Conservation (phyloP, 2,113 vertebrate genomes). For the Ancistrus triradiatus region DNA sequence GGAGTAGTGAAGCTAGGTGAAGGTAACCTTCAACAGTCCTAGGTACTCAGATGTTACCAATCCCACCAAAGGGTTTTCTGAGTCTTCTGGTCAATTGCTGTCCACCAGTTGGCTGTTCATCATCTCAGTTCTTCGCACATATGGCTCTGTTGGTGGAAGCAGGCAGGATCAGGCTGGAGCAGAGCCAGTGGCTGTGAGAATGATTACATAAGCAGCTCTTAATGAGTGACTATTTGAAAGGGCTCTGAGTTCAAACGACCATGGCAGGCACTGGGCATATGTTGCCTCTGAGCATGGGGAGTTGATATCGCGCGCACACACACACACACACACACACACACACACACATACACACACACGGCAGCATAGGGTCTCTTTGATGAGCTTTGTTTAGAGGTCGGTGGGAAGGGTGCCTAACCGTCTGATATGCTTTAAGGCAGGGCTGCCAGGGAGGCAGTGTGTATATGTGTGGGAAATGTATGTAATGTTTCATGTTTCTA, state of each 20-base stretch:
- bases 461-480: too few species aligned
- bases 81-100: conserved; percentile 64
- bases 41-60: too few species aligned
- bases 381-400: conserved; percentile 61
- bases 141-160: conserved; percentile 57
- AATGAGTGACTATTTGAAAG: conserved; percentile 66
- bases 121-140: conserved; percentile 56
- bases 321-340: conserved; percentile 34
- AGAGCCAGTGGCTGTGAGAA: conserved; percentile 65
- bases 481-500: not conserved
- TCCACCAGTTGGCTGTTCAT: conserved; percentile 60
- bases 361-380: conserved; percentile 60
- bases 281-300: conserved; percentile 57
- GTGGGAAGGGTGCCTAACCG: conserved; percentile 60
- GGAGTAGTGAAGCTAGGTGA: too few species aligned
- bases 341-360: conserved; percentile 43
- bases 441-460: conserved; percentile 38
- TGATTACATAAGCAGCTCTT: conserved; percentile 71
- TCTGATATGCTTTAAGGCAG: conserved; percentile 53
- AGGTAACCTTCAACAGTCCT: too few species aligned
- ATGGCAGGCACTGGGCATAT: conserved; percentile 63
- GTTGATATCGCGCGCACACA: conserved; percentile 52
- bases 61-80: conserved; percentile 46
- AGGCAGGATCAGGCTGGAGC: conserved; percentile 48
- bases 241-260: conserved; percentile 68